Base-by-base conservation (phyloP, 1,140 invertebrate genomes). In the Aporrectodea caliginosa region DNA sequence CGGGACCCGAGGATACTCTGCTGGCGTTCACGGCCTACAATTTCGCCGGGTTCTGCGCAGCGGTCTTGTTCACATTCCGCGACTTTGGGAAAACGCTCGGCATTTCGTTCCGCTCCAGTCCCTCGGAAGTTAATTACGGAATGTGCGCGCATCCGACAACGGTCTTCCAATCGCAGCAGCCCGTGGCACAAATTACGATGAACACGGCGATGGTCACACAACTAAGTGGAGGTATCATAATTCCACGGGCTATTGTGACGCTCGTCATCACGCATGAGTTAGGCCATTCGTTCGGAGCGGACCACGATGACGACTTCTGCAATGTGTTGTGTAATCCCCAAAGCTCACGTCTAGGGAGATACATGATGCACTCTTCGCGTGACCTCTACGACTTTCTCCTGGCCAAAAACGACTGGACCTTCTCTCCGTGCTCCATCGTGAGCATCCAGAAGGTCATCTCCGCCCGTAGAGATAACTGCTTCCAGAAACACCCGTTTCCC, bases 271-370 rank as follows among this genome's bases (percentile, higher is more conserved):
- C 27, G 2, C 70, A 72, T 27, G 70, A 72, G 27, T 27, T 72
- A 2, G 70, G 70, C 31, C 70, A 72, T n/a, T 72, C 70, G 2
- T 72, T 72, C 70, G 70, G 70, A 6, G 70, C 70, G 6, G n/a
- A 27, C 31, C 6, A 72, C 6, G 2, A 72, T 72, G 70, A 29
- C 70, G 32, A 72, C 31, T 2, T 12, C 6, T 32, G n/a, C n/a
- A 72, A 32, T 14, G n/a, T n/a, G n/a, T n/a, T n/a, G n/a, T n/a
- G n/a, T n/a, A n/a, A n/a, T n/a, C n/a, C n/a, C n/a, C n/a, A n/a
- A n/a, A n/a, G n/a, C n/a, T n/a, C n/a, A n/a, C n/a, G n/a, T n/a
- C n/a, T n/a, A n/a, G 70, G 70, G 27, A 27, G 27, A 12, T 72
- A 32, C n/a, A 14, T 72, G 6, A 72, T 72, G 70, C 27, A 12